Conservation (phyloP, 2,797 vertebrate genomes). For the Lutjanus argentimaculatus region DNA sequence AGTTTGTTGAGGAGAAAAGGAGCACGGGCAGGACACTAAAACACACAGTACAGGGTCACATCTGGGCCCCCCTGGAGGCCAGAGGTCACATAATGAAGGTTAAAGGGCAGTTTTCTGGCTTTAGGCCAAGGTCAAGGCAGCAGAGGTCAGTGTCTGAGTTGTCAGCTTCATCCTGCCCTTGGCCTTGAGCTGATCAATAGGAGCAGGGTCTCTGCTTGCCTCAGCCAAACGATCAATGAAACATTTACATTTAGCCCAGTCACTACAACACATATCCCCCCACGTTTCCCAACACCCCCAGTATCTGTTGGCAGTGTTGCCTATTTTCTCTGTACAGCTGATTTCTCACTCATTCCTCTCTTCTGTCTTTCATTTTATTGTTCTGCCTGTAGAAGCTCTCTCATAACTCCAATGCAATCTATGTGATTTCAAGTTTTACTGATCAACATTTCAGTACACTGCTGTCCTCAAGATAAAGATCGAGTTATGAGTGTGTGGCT, state of each 20-base stretch:
- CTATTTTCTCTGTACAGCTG: not conserved
- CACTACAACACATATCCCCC: constrained; percentile 24
- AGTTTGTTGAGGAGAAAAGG: constrained; percentile 26
- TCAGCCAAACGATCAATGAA: constrained; percentile 73
- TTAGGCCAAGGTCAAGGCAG: constrained; percentile 92
- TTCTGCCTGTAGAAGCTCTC: not conserved
- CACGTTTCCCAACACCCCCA: not conserved
- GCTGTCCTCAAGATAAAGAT: not conserved
- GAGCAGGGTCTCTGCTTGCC: constrained; percentile 83
- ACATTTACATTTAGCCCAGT: constrained; percentile 71
- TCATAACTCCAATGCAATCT: not conserved
- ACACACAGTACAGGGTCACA: constrained; percentile 60
- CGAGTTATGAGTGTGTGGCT: not conserved
- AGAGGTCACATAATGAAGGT: constrained; percentile 78
- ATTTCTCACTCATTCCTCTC: not conserved
- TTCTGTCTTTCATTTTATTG: not conserved
- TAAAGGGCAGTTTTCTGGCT: constrained; percentile 86
- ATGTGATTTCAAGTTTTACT: constrained; percentile 2
- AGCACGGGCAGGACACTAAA: constrained; percentile 47
- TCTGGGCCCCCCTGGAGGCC: constrained; percentile 48
- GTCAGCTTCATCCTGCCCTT: constrained; percentile 89
- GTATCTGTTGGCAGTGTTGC: not conserved
- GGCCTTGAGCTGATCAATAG: constrained; percentile 92
- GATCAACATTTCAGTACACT: constrained; percentile 1
- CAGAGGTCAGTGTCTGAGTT: constrained; percentile 86